Conservation (phyloP, 2,888 invertebrate species). For the Neelides folsomi region DNA sequence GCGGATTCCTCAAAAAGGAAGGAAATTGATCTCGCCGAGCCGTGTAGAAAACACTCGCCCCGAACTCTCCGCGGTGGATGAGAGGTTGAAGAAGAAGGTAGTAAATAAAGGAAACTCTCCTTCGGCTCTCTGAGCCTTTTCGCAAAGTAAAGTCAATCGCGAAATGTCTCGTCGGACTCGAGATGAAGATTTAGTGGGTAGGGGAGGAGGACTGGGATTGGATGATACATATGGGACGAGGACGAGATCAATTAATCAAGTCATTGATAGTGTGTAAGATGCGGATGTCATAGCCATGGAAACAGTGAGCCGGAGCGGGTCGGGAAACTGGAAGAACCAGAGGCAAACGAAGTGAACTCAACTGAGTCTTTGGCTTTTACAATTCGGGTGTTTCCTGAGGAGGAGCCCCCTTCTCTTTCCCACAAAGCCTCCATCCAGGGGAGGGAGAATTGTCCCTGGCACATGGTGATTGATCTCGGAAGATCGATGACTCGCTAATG, state of each 20-base stretch:
- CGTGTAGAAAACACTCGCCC: too few species aligned
- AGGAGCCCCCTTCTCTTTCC: too few species aligned
- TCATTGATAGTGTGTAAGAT: conserved; percentile 33
- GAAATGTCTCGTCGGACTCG: too few species aligned
- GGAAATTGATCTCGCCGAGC: too few species aligned
- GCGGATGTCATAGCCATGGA: conserved; percentile 25
- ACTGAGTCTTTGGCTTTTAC: too few species aligned
- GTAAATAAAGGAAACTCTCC: too few species aligned
- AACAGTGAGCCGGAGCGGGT: conserved; percentile 7
- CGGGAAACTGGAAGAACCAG: conserved; percentile 3
- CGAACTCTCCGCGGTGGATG: too few species aligned
- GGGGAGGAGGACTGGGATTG: conserved; percentile 8
- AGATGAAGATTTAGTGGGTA: not conserved
- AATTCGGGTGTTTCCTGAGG: too few species aligned
- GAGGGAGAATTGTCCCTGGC: conserved; percentile 26
- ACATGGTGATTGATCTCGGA: conserved; percentile 32
- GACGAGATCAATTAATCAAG: conserved; percentile 33
- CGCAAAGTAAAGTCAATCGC: too few species aligned
- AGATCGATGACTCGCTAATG: conserved; percentile 34
- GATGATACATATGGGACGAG: conserved; percentile 23
- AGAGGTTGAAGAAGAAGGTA: too few species aligned
- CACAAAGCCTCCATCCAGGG: conserved; percentile 1
- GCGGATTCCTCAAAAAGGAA: too few species aligned
- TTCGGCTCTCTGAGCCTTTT: too few species aligned
- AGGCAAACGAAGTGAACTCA: not conserved